phyloP scores from a whole-genome alignment of 2,888 invertebrate genomes.

The Drosophila setosimentum region DNA sequence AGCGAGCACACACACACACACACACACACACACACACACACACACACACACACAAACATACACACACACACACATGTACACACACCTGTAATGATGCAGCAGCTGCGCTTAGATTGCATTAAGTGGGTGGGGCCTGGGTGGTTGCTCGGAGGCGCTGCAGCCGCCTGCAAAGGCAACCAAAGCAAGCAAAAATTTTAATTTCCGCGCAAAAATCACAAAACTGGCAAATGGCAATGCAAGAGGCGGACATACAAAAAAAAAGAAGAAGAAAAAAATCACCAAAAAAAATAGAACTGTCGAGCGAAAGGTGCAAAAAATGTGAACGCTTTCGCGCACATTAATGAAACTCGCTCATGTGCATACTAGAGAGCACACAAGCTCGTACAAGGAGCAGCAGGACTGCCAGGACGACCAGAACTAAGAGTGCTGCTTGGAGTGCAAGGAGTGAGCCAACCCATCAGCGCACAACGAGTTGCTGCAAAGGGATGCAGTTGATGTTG shows the following conservation, averaged over 20 bases:
- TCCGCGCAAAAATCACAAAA: conserved; percentile 73
- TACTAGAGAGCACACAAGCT: conserved; percentile 28
- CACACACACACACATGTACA: conserved; percentile 17
- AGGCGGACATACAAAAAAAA: conserved; percentile 31
- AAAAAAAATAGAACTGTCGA: conserved; percentile 35
- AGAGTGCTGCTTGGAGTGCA: background rate
- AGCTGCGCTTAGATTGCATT: conserved; percentile 82
- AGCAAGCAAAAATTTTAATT: conserved; percentile 75
- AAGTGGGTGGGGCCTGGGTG: conserved; percentile 69
- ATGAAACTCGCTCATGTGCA: conserved; percentile 63
- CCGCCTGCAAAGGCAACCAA: conserved; percentile 34
- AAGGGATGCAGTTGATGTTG: background rate
- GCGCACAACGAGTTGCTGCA: conserved; percentile 11
- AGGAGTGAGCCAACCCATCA: conserved; percentile 6
- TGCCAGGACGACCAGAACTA: conserved; percentile 8
- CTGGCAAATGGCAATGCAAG: conserved; percentile 65
- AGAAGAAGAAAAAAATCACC: conserved; percentile 19
- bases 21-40: conserved; percentile 20
- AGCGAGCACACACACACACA: conserved; percentile 41
- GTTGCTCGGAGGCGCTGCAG: conserved; percentile 41
- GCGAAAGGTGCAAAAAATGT: conserved; percentile 63
- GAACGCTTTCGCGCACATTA: conserved; percentile 66
- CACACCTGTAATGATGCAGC: conserved; percentile 77
- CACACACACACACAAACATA: conserved; percentile 26
- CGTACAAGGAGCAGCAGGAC: conserved; percentile 8